phyloP scores from a whole-genome alignment of 2,113 vertebrate genomes.

The Tyrannus savana region DNA sequence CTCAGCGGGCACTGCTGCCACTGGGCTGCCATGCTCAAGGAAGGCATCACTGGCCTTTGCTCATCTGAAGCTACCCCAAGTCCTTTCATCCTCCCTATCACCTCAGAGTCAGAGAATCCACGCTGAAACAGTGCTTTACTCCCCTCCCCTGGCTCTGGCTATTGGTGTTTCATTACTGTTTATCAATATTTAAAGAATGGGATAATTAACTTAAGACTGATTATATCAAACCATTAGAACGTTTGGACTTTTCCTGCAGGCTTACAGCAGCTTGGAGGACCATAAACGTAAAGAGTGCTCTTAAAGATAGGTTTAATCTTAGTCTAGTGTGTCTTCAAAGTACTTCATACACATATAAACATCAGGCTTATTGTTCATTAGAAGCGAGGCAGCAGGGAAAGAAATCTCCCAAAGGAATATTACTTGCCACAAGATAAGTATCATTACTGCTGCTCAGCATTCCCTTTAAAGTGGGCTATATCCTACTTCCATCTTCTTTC shows the following conservation, averaged over 20 bases:
- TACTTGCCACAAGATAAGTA: constrained; percentile 28
- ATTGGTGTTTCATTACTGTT: constrained; percentile 1
- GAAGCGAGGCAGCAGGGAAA: background rate
- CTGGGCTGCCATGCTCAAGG: background rate
- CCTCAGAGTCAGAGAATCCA: background rate
- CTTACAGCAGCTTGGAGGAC: constrained; percentile 40
- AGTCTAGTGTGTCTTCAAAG: constrained; percentile 35
- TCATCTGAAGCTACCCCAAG: background rate
- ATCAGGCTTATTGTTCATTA: constrained; percentile 56
- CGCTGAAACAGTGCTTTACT: background rate
- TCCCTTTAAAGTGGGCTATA: constrained; percentile 4
- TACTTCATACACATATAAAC: background rate
- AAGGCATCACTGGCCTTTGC: background rate
- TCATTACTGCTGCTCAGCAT: constrained; percentile 11
- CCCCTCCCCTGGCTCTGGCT: background rate
- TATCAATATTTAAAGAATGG: constrained; percentile 21
- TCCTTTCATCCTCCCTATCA: background rate
- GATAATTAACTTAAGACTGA: constrained; percentile 23
- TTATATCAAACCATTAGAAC: background rate
- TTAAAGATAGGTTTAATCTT: constrained; percentile 48
- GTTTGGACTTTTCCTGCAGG: constrained; percentile 4
- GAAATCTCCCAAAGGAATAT: constrained; percentile 27
- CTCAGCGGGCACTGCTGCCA: accelerated
- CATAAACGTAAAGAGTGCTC: background rate
- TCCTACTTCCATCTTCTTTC: constrained; percentile 8